These are phyloP conservation scores for Aphelenchoides avenae DNA, from an alignment of 1,140 invertebrate genomes.

Conservation along the genomic window DNA sequence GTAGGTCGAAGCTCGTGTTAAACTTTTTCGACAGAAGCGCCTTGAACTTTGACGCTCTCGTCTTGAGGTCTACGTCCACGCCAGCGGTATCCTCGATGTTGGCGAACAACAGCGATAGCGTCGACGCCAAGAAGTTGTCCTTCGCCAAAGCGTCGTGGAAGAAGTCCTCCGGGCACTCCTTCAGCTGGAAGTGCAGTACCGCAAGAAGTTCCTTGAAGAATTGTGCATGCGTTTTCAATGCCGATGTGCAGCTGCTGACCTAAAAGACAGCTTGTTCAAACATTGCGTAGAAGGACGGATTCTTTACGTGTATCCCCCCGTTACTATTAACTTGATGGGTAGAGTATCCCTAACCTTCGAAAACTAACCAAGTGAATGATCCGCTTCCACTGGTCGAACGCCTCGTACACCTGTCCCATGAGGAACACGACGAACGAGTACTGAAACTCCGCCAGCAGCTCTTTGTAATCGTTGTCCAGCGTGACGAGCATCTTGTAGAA, in stretches of 20 bases:
- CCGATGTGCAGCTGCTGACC: slow-evolving; percentile 78
- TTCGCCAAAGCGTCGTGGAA: slow-evolving; percentile 77
- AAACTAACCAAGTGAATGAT: slow-evolving; percentile 73
- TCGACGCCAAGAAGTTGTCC: slow-evolving; percentile 82
- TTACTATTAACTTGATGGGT: too few relatives aligned
- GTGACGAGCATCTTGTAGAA: slow-evolving; percentile 32
- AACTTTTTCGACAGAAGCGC: slow-evolving; percentile 28
- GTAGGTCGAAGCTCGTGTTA: slow-evolving; percentile 25
- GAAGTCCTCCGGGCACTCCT: slow-evolving; percentile 63
- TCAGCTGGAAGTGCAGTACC: slow-evolving; percentile 75
- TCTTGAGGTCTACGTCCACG: too few relatives aligned
- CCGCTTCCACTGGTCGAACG: slow-evolving; percentile 92
- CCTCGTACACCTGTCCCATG: slow-evolving; percentile 84
- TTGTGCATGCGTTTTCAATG: slow-evolving; percentile 69
- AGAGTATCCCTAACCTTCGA: too few relatives aligned
- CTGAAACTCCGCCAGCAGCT: slow-evolving; percentile 78
- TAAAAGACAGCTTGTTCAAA: too few relatives aligned
- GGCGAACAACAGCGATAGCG: slow-evolving; percentile 74
- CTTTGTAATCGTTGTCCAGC: slow-evolving; percentile 40
- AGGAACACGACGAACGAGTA: slow-evolving; percentile 85
- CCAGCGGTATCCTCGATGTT: too few relatives aligned
- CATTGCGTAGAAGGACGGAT: too few relatives aligned
- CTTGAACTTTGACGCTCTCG: slow-evolving; percentile 31
- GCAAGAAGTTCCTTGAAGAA: slow-evolving; percentile 76
- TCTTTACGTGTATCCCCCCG: too few relatives aligned